Base-by-base conservation (phyloP, 2,888 invertebrate genomes). In the Trissoscelio sp. region DNA sequence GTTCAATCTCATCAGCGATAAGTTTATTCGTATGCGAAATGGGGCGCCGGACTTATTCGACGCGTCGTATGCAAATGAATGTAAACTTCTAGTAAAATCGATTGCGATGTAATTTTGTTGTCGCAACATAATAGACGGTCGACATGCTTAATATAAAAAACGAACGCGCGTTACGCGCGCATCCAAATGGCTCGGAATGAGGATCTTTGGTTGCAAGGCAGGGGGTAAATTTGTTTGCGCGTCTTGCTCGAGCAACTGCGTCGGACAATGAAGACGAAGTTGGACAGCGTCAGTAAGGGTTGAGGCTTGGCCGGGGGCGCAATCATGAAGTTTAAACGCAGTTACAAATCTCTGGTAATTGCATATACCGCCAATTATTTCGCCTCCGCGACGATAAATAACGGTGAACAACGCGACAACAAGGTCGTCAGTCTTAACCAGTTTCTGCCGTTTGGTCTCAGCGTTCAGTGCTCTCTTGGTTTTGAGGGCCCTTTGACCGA, bases 341-440 rank as follows among this genome's bases (percentile, higher is more conserved):
- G 75, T 75, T 72, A 62, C 81, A 75, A 74, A 81, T 79, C 73
- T 57, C 62, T 12, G 62, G 69, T 64, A 74, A 80, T 74, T 80
- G 80, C 74, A 39, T 57, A 51, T 31, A 75, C 77, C 64, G 42
- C 67, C 81, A 81, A 81, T 81, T 81, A 81, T 81, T 81, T 77
- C 77, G 72, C 73, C 77, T 81, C 58, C 57, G 60, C 62, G 67
- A 46, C 60, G 37, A 67, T 72, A 77, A 81, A 81, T 77, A 81
- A 77, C 67, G 20, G 48, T 44, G 42, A 57, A 20, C 39, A 34
- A 22, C 31, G 57, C 28, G 44, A 67, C 57, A 64, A 60, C 60
- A 53, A 62, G 58, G 42, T 44, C 58, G 69, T 44, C 51, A 24
- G 44, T 42, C 67, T 67, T 60, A 18, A 20, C 55, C 60, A 67